These are phyloP conservation scores for Griposia aprilina DNA, from an alignment of 2,888 invertebrate species.

Conservation along the genomic window DNA sequence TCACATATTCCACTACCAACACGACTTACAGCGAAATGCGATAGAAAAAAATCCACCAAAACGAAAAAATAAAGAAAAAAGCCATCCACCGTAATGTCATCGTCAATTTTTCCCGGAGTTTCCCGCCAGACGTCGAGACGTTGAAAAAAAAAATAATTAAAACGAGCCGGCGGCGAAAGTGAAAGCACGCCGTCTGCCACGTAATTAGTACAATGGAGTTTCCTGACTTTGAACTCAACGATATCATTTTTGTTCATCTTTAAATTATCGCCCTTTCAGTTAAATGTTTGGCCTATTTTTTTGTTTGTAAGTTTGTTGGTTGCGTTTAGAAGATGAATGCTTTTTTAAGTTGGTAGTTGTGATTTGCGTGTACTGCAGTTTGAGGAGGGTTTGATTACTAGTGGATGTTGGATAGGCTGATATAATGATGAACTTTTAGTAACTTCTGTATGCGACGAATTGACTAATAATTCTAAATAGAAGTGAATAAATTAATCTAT, in stretches of 20 bases:
- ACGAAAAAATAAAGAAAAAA: slow-evolving; percentile 1
- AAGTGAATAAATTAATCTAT: no score
- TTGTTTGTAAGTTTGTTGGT: slow-evolving; percentile 57
- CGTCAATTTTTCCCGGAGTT: slow-evolving; percentile 85
- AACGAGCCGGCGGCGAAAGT: slow-evolving; percentile 88
- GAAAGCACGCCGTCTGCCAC: slow-evolving; percentile 90
- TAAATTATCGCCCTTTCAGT: slow-evolving; percentile 70
- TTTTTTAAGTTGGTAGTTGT: slow-evolving; percentile 1
- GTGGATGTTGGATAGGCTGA: not conserved
- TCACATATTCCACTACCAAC: not conserved
- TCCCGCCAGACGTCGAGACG: slow-evolving; percentile 90
- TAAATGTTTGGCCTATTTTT: slow-evolving; percentile 70
- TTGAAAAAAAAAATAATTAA: slow-evolving; percentile 90
- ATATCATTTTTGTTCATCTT: slow-evolving; percentile 86
- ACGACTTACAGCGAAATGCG: not conserved
- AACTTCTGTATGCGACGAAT: no score
- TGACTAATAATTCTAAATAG: no score
- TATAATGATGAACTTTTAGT: not conserved
- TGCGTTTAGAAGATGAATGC: slow-evolving; percentile 33
- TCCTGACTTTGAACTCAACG: slow-evolving; percentile 90
- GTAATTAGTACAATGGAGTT: slow-evolving; percentile 91
- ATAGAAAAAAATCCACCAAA: not conserved
- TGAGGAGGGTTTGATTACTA: not conserved
- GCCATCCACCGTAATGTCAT: slow-evolving; percentile 67
- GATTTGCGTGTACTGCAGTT: not conserved